Evolutionary conservation across 2,113 vertebrate species (phyloP).

Genomic region (Thamnophis sirtalis): DNA sequence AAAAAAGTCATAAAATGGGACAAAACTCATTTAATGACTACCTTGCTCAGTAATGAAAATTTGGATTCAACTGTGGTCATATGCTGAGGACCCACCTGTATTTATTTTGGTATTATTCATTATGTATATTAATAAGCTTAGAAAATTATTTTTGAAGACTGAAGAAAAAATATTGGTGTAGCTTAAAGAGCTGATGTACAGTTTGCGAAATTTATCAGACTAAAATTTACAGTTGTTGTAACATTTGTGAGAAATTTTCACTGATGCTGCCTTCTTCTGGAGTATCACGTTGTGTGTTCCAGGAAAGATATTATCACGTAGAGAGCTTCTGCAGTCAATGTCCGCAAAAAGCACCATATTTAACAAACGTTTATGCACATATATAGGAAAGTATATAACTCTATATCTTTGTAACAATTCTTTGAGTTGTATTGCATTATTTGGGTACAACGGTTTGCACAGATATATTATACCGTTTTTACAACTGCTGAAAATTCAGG

Average conservation of each 20-base stretch:
- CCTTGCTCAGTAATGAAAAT: neutral
- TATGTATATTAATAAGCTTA: neutral
- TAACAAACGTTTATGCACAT: neutral
- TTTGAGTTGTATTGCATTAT: neutral
- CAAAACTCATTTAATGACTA: neutral
- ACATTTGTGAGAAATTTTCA: neutral
- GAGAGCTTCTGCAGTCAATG: neutral
- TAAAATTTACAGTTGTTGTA: neutral
- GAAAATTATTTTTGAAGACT: neutral
- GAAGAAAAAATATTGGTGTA: neutral
- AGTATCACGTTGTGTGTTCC: neutral
- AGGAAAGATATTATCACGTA: neutral
- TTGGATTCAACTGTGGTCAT: neutral
- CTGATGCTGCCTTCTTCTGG: neutral
- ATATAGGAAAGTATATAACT: neutral
- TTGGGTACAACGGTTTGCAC: neutral
- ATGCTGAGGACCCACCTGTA: neutral
- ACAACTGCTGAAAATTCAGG: neutral
- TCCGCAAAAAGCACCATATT: neutral
- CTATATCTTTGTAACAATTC: neutral
- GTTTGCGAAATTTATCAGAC: neutral
- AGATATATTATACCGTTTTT: neutral
- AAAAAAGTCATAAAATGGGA: neutral
- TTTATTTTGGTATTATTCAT: neutral
- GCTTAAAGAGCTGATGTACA: neutral